Evolutionary conservation across 2,113 vertebrate genomes (phyloP).

Genomic region (Odontesthes bonariensis): DNA sequence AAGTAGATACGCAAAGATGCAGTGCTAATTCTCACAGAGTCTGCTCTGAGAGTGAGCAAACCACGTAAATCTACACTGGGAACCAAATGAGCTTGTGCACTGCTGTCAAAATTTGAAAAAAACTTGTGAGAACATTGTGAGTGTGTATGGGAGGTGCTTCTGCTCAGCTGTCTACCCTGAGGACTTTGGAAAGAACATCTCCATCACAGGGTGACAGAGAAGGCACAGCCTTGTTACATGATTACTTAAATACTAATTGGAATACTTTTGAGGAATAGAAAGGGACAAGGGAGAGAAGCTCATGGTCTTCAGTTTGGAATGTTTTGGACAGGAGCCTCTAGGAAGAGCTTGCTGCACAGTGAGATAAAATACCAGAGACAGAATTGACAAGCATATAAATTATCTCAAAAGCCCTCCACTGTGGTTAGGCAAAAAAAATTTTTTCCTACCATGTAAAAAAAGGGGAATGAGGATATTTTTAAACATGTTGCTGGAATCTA

Average conservation of each 20-base stretch:
- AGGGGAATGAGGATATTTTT: background rate
- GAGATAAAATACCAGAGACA: conserved; percentile 19
- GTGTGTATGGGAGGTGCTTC: conserved; percentile 17
- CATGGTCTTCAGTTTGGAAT: conserved; percentile 6
- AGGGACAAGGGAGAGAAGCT: background rate
- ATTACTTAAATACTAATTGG: conserved; percentile 62
- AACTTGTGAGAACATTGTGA: conserved; percentile 13
- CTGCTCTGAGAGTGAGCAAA: conserved; percentile 22
- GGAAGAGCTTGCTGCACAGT: conserved; percentile 29
- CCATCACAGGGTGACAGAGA: conserved; percentile 45
- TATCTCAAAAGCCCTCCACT: background rate
- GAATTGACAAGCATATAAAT: background rate
- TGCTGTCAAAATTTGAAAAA: conserved; percentile 19
- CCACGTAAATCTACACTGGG: conserved; percentile 9
- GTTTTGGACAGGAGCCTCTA: conserved; percentile 40
- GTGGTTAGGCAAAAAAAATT: background rate
- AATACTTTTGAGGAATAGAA: conserved; percentile 48
- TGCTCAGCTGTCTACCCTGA: conserved; percentile 48
- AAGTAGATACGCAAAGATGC: background rate
- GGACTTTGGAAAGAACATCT: conserved; percentile 44
- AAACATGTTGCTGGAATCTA: background rate
- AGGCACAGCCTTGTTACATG: conserved; percentile 54
- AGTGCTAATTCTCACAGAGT: conserved; percentile 15
- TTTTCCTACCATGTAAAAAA: background rate
- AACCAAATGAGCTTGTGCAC: conserved; percentile 5